phyloP scores from a whole-genome alignment of 2,797 vertebrate species.

The Hoplostethus mediterraneus region DNA sequence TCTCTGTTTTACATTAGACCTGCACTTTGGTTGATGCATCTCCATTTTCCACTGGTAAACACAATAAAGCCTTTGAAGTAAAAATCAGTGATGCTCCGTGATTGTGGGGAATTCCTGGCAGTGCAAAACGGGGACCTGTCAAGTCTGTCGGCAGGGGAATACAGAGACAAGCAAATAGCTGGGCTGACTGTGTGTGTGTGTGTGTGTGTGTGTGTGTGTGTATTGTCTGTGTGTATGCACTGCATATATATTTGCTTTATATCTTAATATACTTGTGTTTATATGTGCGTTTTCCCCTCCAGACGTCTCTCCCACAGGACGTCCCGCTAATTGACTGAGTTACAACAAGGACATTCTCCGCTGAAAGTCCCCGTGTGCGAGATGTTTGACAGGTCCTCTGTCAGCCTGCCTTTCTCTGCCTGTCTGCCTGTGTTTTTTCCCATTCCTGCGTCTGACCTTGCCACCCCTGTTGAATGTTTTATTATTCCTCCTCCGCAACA shows the following conservation, averaged over 20 bases:
- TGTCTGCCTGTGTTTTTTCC: conserved; percentile 41
- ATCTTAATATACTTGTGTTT: background rate
- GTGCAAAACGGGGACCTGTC: conserved; percentile 48
- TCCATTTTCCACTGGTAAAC: conserved; percentile 22
- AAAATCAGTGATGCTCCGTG: conserved; percentile 59
- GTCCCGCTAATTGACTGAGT: conserved; percentile 48
- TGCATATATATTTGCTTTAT: background rate
- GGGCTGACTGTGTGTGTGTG: conserved; percentile 5
- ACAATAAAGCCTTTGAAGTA: conserved; percentile 43
- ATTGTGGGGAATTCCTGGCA: conserved; percentile 53
- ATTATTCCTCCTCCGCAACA: conserved; percentile 46
- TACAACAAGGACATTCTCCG: conserved; percentile 35
- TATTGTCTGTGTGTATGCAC: conserved; percentile 1
- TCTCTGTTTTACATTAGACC: conserved; percentile 38
- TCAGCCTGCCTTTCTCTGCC: conserved; percentile 28
- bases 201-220: conserved; percentile 6
- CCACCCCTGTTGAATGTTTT: conserved; percentile 55
- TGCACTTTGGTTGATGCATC: conserved; percentile 30
- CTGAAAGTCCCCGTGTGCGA: conserved; percentile 28
- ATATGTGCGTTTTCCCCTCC: background rate
- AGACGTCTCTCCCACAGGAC: conserved; percentile 12
- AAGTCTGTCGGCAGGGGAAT: conserved; percentile 21
- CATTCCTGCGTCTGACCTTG: conserved; percentile 52
- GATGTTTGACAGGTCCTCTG: conserved; percentile 66
- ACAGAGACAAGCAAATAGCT: conserved; percentile 52